Conservation (phyloP, 2,113 vertebrate species). For the Catharus bicknelli region DNA sequence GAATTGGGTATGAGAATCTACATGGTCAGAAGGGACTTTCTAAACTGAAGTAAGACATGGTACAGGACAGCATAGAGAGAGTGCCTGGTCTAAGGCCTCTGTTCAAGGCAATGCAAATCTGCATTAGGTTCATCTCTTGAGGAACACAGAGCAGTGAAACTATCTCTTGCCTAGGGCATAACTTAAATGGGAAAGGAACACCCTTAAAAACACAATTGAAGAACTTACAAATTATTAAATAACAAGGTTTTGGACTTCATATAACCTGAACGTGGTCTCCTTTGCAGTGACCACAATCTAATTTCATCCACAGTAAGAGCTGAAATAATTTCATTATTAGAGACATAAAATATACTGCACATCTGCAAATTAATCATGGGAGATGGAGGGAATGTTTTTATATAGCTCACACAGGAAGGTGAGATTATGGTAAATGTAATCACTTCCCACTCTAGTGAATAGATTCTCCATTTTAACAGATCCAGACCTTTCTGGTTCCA, state of each 20-base stretch:
- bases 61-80: background rate
- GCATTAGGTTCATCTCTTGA: background rate
- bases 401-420: background rate
- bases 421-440: background rate
- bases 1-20: background rate
- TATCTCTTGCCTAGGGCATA: background rate
- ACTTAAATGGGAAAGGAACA: background rate
- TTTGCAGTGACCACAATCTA: background rate
- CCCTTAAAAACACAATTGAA: background rate
- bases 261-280: background rate
- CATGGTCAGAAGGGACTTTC: background rate
- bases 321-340: conserved; percentile 19
- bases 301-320: background rate
- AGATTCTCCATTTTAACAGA: background rate
- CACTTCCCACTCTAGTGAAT: background rate
- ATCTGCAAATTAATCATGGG: background rate
- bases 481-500: background rate
- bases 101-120: background rate
- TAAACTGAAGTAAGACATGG: background rate
- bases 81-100: background rate
- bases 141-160: background rate
- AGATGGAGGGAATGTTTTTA: background rate
- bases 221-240: background rate
- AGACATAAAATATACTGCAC: background rate
- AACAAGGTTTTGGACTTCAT: background rate